Conservation (phyloP, 2,888 invertebrate genomes). For the Hydrotaea diabolus region DNA sequence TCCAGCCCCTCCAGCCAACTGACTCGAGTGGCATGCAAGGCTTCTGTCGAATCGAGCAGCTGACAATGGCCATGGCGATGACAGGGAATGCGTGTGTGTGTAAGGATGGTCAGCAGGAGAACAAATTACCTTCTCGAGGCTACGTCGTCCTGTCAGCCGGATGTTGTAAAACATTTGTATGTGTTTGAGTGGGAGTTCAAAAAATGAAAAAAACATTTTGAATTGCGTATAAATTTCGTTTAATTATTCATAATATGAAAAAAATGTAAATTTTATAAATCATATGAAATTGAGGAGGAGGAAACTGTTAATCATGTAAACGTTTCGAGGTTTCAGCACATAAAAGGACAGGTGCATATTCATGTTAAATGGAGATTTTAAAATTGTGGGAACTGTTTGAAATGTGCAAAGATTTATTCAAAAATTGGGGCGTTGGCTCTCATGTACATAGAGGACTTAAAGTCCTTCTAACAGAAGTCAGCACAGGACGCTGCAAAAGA, state of each 20-base stretch:
- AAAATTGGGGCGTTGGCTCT: no score
- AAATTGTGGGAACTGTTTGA: no score
- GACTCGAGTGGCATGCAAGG: no score
- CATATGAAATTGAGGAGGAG: not conserved
- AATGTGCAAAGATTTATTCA: no score
- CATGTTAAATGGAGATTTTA: no score
- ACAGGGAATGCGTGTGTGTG: not conserved
- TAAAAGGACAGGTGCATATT: not conserved
- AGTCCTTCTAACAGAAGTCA: no score
- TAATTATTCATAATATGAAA: conserved; percentile 47
- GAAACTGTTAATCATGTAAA: not conserved
- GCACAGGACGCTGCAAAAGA: no score
- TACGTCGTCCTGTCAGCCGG: not conserved
- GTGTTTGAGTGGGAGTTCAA: conserved; percentile 8
- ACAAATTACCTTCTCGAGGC: not conserved
- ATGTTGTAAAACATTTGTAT: not conserved
- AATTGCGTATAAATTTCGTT: conserved; percentile 32
- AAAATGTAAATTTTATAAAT: conserved; percentile 39
- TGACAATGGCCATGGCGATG: no score
- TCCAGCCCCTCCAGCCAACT: not conserved
- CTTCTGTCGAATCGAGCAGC: no score
- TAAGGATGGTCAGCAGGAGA: not conserved
- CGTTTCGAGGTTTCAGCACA: not conserved
- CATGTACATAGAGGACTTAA: no score
- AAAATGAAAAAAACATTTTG: not conserved